These are phyloP conservation scores for Heliothis peltigera DNA, from an alignment of 2,888 invertebrate genomes.

Conservation along the genomic window DNA sequence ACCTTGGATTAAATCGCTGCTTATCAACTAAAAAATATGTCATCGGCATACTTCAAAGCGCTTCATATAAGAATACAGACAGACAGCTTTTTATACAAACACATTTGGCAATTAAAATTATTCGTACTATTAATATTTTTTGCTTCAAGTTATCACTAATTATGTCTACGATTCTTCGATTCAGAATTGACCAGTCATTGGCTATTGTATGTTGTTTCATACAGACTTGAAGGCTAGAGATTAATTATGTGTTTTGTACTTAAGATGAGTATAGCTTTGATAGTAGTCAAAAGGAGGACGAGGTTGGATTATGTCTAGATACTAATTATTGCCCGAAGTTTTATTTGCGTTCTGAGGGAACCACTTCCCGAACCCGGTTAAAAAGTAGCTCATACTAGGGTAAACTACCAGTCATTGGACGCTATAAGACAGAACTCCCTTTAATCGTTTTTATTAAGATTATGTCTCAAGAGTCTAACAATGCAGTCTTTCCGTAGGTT, in stretches of 20 bases:
- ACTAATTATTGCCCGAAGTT: slow-evolving; percentile 7
- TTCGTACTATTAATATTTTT: slow-evolving; percentile 41
- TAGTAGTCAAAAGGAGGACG: slow-evolving; percentile 4
- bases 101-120: slow-evolving; percentile 57
- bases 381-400: too few relatives aligned
- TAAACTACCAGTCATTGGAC: too few relatives aligned
- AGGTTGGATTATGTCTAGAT: slow-evolving; percentile 3
- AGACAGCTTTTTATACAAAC: slow-evolving; percentile 47
- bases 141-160: slow-evolving; percentile 57
- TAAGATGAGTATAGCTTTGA: slow-evolving; percentile 24
- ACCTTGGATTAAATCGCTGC: too few relatives aligned
- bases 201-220: slow-evolving; percentile 61
- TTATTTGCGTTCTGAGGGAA: too few relatives aligned
- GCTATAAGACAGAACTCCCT: too few relatives aligned
- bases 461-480: too few relatives aligned
- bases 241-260: slow-evolving; percentile 61
- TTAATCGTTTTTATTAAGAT: too few relatives aligned
- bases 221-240: slow-evolving; percentile 55
- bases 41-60: slow-evolving; percentile 41
- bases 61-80: slow-evolving; percentile 3
- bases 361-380: too few relatives aligned
- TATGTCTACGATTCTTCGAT: slow-evolving; percentile 58
- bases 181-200: slow-evolving; percentile 62
- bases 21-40: background rate
- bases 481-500: too few relatives aligned